Evolutionary conservation across 2,797 vertebrate species (phyloP).

Genomic region (Coregonus sp.): DNA sequence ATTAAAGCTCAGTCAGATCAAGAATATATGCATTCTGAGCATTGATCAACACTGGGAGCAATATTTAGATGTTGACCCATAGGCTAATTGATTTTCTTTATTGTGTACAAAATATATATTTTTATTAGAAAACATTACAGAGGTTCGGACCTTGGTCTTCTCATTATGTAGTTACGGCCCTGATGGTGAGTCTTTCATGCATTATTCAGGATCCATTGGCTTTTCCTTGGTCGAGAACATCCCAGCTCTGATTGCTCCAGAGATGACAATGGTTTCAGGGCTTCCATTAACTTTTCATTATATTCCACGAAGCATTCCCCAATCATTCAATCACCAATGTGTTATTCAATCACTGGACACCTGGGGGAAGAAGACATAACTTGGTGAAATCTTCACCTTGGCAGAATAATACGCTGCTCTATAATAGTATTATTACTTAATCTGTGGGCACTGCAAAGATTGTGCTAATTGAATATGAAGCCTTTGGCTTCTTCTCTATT

Average conservation of each 20-base stretch:
- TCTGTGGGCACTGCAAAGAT: background rate
- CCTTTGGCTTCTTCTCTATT: background rate
- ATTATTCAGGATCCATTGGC: slow-evolving; percentile 23
- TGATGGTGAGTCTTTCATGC: background rate
- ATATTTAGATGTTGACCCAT: too few species aligned
- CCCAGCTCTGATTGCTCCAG: slow-evolving; percentile 23
- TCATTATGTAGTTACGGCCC: background rate
- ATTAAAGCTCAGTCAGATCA: too few species aligned
- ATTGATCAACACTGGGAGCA: too few species aligned
- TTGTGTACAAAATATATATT: too few species aligned
- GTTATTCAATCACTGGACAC: slow-evolving; percentile 22
- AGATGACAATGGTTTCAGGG: slow-evolving; percentile 19
- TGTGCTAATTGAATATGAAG: slow-evolving; percentile 7
- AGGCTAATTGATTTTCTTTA: too few species aligned
- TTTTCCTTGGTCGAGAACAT: slow-evolving; percentile 19
- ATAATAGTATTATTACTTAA: background rate
- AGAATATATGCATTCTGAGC: too few species aligned
- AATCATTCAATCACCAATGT: slow-evolving; percentile 11
- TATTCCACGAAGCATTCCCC: slow-evolving; percentile 3
- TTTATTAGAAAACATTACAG: too few species aligned
- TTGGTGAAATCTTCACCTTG: slow-evolving; percentile 23
- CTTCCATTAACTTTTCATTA: slow-evolving; percentile 28
- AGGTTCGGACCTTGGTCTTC: too few species aligned
- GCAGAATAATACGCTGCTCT: slow-evolving; percentile 10
- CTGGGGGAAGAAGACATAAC: slow-evolving; percentile 14